Evolutionary conservation across 2,888 invertebrate genomes (phyloP).

Genomic region (Hofmannophila pseudospretella): DNA sequence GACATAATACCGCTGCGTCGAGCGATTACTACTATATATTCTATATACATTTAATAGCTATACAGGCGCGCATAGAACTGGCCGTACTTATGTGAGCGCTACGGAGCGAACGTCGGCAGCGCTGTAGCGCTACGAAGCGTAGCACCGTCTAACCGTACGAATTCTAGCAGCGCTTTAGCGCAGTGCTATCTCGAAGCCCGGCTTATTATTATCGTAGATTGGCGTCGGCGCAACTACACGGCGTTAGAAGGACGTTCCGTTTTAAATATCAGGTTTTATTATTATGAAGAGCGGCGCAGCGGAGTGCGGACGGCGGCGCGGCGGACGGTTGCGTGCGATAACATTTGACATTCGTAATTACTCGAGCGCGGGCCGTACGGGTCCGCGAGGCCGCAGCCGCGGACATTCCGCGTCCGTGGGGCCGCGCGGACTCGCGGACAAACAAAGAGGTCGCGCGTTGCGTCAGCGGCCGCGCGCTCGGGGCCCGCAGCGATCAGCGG

Average conservation of each 20-base stretch:
- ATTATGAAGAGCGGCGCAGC: slow-evolving; percentile 78
- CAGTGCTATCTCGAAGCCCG: slow-evolving; percentile 54
- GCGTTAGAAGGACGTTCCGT: slow-evolving; percentile 79
- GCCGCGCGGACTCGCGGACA: slow-evolving; percentile 53
- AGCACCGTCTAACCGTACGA: slow-evolving; percentile 35
- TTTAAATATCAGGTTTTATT: slow-evolving; percentile 79
- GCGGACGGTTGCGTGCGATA: slow-evolving; percentile 77
- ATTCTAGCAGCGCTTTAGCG: slow-evolving; percentile 55
- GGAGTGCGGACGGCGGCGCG: slow-evolving; percentile 69
- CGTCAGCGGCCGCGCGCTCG: slow-evolving; percentile 45
- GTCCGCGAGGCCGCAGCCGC: slow-evolving; percentile 47
- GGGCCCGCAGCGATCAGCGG: slow-evolving; percentile 19
- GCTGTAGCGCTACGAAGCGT: slow-evolving; percentile 55
- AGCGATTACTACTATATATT: slow-evolving; percentile 79
- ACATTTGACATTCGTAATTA: slow-evolving; percentile 79
- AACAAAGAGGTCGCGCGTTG: slow-evolving; percentile 75
- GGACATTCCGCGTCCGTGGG: slow-evolving; percentile 50
- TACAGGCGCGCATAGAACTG: slow-evolving; percentile 79
- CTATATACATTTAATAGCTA: slow-evolving; percentile 79
- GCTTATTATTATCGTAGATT: slow-evolving; percentile 79
- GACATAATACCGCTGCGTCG: slow-evolving; percentile 79
- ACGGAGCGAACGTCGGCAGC: slow-evolving; percentile 44
- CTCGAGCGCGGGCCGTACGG: slow-evolving; percentile 56
- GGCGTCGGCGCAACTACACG: slow-evolving; percentile 79
- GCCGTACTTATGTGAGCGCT: slow-evolving; percentile 78